These are phyloP conservation scores for Grammomys dolichurus DNA, from an alignment of 2,113 vertebrate species.

Conservation along the genomic window DNA sequence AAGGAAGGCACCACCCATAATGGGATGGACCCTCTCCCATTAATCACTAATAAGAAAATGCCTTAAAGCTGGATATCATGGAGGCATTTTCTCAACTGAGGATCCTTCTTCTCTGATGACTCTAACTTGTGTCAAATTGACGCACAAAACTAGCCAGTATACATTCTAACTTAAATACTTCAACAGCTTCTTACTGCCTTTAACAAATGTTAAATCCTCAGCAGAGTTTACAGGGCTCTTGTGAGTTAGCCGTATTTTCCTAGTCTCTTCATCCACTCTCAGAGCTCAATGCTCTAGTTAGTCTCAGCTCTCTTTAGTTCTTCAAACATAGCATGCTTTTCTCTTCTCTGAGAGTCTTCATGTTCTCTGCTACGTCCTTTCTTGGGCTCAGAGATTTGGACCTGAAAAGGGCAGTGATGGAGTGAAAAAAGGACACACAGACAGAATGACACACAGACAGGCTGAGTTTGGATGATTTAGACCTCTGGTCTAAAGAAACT, in stretches of 20 bases:
- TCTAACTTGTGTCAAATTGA: too few relatives aligned
- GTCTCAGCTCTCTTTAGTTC: neutral
- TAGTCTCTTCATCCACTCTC: neutral
- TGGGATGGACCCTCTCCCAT: too few relatives aligned
- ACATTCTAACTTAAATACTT: constrained; percentile 1
- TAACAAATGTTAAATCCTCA: neutral
- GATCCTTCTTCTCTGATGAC: too few relatives aligned
- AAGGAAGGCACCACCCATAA: too few relatives aligned
- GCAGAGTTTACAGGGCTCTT: neutral
- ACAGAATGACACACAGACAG: neutral
- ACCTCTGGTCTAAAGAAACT: neutral
- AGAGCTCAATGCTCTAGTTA: neutral
- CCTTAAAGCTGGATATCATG: too few relatives aligned
- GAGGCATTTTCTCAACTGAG: too few relatives aligned
- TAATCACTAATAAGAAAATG: too few relatives aligned
- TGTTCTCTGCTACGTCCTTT: neutral
- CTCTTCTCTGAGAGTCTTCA: neutral
- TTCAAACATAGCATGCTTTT: neutral
- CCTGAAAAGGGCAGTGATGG: too few relatives aligned
- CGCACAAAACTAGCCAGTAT: too few relatives aligned
- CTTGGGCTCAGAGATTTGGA: neutral
- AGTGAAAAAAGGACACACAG: neutral
- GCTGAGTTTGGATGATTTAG: neutral
- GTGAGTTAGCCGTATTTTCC: neutral
- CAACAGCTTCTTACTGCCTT: neutral